Conservation (phyloP, 2,888 invertebrate species). For the Metacarcinus magister region DNA sequence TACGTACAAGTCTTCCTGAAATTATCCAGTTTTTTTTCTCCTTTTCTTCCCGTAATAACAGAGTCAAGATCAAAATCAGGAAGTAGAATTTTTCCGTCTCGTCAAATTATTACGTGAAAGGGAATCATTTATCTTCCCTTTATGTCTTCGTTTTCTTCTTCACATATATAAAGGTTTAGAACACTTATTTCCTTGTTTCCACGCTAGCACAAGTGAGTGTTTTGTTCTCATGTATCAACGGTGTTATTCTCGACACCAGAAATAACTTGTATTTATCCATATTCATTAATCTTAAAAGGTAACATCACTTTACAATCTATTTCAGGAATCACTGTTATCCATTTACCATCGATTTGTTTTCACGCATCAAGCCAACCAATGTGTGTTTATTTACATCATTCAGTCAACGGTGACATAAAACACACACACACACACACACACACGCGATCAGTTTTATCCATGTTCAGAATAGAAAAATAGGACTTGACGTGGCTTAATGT, state of each 20-base stretch:
- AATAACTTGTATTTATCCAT: not conserved
- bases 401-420: not conserved
- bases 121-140: not conserved
- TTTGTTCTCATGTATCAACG: not conserved
- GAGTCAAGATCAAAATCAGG: not conserved
- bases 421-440: not conserved
- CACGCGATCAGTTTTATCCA: constrained; percentile 5
- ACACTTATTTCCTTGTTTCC: not conserved
- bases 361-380: not conserved
- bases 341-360: not conserved
- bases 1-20: constrained; percentile 26
- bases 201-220: not conserved
- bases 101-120: not conserved
- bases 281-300: not conserved
- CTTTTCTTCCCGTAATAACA: not conserved
- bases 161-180: not conserved
- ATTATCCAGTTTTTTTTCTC: not conserved
- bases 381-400: not conserved
- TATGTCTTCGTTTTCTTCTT: not conserved
- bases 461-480: constrained; percentile 1
- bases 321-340: not conserved
- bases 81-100: not conserved
- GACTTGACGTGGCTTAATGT: not conserved
- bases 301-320: not conserved
- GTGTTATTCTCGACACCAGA: not conserved